A percentile compares a stretch with the other conserved stretches of the same genome.
Conservation (phyloP, 2,113 vertebrate species). For the Motacilla alba region DNA sequence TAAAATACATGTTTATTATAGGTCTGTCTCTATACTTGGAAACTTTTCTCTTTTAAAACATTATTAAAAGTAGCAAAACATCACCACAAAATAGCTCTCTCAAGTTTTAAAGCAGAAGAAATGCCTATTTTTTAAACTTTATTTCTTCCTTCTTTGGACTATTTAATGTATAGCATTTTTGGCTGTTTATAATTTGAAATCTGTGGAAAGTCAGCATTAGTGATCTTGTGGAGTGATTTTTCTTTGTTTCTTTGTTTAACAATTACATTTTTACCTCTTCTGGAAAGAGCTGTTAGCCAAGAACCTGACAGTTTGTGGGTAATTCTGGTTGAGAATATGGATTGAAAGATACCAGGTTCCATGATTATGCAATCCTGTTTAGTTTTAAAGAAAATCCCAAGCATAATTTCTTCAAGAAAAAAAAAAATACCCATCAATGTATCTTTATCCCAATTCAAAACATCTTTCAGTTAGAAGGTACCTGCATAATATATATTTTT, state of each 20-base stretch:
- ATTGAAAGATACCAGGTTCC: neutral
- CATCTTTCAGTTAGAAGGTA: neutral
- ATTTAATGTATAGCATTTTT: neutral
- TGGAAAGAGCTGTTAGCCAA: neutral
- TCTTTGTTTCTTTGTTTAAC: neutral
- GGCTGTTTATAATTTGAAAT: neutral
- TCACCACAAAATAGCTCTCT: neutral
- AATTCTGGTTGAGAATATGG: neutral
- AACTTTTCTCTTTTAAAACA: neutral
- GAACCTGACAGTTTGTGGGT: neutral
- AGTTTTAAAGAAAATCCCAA: neutral
- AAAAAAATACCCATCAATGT: neutral
- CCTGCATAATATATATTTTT: neutral
- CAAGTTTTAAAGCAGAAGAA: neutral
- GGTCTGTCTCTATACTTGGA: neutral
- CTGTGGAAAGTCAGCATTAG: neutral
- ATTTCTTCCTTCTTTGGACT: neutral
- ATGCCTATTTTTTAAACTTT: neutral
- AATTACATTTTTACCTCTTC: neutral
- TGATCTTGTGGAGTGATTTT: neutral
- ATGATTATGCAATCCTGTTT: neutral
- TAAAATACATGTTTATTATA: neutral
- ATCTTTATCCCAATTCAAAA: neutral
- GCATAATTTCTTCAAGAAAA: neutral
- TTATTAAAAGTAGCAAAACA: slow-evolving; percentile 21